Base-by-base conservation (phyloP, 2,113 vertebrate genomes). In the Mesitornis unicolor region DNA sequence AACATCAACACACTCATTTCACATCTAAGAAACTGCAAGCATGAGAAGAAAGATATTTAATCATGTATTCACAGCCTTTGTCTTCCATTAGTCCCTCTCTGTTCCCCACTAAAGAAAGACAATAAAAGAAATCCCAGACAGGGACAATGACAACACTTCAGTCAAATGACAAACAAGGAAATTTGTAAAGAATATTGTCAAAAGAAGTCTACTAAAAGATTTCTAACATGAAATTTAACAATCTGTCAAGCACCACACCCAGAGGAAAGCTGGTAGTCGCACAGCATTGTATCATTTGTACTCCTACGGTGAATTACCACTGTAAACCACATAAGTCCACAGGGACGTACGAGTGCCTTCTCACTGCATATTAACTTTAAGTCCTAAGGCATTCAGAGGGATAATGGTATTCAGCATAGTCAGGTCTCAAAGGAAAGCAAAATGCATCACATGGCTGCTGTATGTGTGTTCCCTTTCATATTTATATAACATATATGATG, bases 341-440 rank as follows among this genome's bases (percentile, higher is more conserved):
- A 87, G 85, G 74, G 95, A 96, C 18, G 19, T 48, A 88, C 71
- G 87, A 96, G 63, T 89, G 81, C 74, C 92, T 96, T 97, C 95
- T 94, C 95, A 91, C 88, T 97, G 91, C 91, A 91, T 97, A 93
- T 96, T 96, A 96, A 87, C 87, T 91, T 93, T 45, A 92, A 96
- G 91, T 96, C 94, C 89, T 93, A 94, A 95, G 93, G 92, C 95
- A 90, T 91, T 97, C 85, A 84, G 84, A 94, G 25, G 84, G 89
- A 97, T 92, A 96, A 95, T 94, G 84, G 69, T 95, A 95, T 90
- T 97, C 91, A 95, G 57, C 70, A 89, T 70, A 92, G 89, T 77
- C 85, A 53, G 61, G 94, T 95, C 76, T 93, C 96, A 96, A 97
- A 97, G 84, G 96, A 97, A 97, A 95, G 54, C 36, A 95, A 95